Conservation (phyloP, 2,888 invertebrate genomes). For the Phanerotoma sp. region DNA sequence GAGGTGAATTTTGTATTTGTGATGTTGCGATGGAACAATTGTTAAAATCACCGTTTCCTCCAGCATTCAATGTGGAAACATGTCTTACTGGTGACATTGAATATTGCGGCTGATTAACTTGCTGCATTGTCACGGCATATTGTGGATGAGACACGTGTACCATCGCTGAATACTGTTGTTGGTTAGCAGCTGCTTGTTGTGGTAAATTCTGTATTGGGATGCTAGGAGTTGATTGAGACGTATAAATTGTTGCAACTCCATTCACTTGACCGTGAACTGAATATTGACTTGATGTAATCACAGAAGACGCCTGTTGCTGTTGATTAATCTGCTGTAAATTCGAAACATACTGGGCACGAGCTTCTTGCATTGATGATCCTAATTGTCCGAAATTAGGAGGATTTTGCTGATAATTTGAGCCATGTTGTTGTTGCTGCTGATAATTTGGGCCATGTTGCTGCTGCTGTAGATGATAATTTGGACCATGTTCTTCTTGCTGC, state of each 20-base stretch:
- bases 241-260: constrained; percentile 43
- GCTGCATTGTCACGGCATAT: constrained; percentile 31
- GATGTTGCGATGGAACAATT: constrained; percentile 13
- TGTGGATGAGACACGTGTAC: constrained; percentile 20
- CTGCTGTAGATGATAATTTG: too few species aligned
- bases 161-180: constrained; percentile 21
- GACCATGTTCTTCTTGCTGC: constrained; percentile 45
- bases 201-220: constrained; percentile 47
- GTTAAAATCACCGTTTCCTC: background rate
- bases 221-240: constrained; percentile 47
- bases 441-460: constrained; percentile 40
- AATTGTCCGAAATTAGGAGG: constrained; percentile 46
- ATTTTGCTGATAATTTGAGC: too few species aligned
- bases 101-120: constrained; percentile 39
- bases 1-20: constrained; percentile 16
- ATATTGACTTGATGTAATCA: constrained; percentile 35
- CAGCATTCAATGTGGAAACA: constrained; percentile 10
- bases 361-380: constrained; percentile 36
- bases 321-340: constrained; percentile 32
- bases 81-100: constrained; percentile 23
- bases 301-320: constrained; percentile 36
- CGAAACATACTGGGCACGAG: constrained; percentile 38
- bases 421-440: constrained; percentile 47
- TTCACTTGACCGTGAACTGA: constrained; percentile 29
- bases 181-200: constrained; percentile 36